Evolutionary conservation across 2,113 vertebrate species (phyloP).

Genomic region (Antidorcas marsupialis): DNA sequence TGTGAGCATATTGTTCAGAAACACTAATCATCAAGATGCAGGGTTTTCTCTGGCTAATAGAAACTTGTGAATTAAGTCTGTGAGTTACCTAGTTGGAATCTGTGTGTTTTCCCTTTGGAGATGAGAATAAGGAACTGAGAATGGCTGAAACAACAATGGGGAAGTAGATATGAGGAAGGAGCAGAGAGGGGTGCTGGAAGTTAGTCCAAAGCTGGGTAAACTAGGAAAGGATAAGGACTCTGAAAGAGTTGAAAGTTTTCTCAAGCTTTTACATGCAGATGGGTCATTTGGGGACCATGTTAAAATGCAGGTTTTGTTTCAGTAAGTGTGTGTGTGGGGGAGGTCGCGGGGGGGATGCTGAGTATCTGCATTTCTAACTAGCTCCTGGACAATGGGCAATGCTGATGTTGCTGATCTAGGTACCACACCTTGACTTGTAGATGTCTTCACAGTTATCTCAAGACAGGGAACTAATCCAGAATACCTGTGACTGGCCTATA

Average conservation of each 20-base stretch:
- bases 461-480: not conserved
- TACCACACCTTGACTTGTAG: not conserved
- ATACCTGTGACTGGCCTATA: not conserved
- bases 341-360: not conserved
- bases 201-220: not conserved
- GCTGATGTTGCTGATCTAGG: not conserved
- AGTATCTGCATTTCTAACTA: constrained; percentile 15
- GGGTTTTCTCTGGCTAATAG: constrained; percentile 22
- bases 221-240: constrained; percentile 2
- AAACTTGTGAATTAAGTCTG: constrained; percentile 3
- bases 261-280: not conserved
- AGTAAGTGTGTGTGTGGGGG: not conserved
- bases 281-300: not conserved
- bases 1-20: not conserved
- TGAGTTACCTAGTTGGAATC: not conserved
- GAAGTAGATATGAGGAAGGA: not conserved
- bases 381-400: not conserved
- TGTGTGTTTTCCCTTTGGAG: not conserved
- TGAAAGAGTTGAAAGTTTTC: not conserved
- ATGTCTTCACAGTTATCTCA: not conserved
- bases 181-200: not conserved
- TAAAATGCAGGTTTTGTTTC: not conserved
- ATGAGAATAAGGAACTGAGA: not conserved
- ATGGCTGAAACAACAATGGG: not conserved
- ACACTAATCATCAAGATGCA: not conserved